phyloP scores from a whole-genome alignment of 2,113 vertebrate genomes.

The Oostethus manadensis region DNA sequence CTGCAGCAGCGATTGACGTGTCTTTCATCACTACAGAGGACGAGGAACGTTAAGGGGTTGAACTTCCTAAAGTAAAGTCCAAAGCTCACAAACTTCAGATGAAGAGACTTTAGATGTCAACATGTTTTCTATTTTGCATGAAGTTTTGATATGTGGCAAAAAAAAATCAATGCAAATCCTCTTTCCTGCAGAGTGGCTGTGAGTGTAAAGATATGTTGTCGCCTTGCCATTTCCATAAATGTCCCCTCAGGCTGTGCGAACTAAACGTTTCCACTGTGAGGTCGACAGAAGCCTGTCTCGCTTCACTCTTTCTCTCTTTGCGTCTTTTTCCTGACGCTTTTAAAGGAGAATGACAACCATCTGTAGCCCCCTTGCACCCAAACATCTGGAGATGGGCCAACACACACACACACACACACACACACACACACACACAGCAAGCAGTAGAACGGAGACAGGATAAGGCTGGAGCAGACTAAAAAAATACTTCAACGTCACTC shows the following conservation, averaged over 20 bases:
- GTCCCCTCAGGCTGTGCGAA: conserved; percentile 30
- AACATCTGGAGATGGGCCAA: conserved; percentile 58
- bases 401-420: conserved; percentile 6
- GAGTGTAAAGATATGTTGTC: conserved; percentile 28
- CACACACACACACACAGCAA: conserved; percentile 8
- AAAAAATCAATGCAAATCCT: conserved; percentile 8
- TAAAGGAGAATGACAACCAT: conserved; percentile 61
- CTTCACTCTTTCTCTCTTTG: conserved; percentile 12
- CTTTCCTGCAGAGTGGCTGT: conserved; percentile 5
- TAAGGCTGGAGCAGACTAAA: conserved; percentile 11
- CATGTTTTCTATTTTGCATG: neutral
- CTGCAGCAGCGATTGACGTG: too few relatives aligned
- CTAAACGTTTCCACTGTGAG: conserved; percentile 23
- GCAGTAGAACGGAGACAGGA: conserved; percentile 7
- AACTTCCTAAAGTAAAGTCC: too few relatives aligned
- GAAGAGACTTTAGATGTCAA: neutral
- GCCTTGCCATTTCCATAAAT: conserved; percentile 31
- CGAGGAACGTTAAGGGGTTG: too few relatives aligned
- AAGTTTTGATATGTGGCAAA: conserved; percentile 1
- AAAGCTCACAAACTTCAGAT: neutral
- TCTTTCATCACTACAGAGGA: too few relatives aligned
- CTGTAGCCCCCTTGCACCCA: conserved; percentile 52
- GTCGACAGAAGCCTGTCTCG: conserved; percentile 23
- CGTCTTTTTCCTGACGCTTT: conserved; percentile 39
- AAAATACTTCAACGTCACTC: neutral